Evolutionary conservation across 2,113 vertebrate species (phyloP), one percentile per base, ranked within the genome.

Genomic region (Semicossyphus pulcher): DNA sequence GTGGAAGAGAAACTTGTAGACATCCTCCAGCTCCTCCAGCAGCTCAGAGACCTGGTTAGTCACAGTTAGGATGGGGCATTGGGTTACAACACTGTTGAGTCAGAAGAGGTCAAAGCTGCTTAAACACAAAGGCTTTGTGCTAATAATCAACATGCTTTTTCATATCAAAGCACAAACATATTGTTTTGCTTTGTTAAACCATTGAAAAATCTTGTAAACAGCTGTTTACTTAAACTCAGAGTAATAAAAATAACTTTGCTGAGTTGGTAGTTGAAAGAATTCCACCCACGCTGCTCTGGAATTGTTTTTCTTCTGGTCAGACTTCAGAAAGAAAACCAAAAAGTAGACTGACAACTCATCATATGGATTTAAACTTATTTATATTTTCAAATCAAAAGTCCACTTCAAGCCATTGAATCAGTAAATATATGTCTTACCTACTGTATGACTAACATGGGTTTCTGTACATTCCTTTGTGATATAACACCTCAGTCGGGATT

Each of bases 1-100:
- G 94, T 98, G 80, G 96, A 97, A 73, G 96, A 98, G 85, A 98
- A 97, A 85, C 94, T 98, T 18, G 73, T 94, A 88, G 96, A 97
- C 53, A 95, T 97, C 57, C 91, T 98, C 39, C 95, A 95, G 81
- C 94, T 99, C 5, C 95, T 98, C 37, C 95, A 95, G 48, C 94
- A 96, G 51, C 95, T 98, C 71, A 89, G 93, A 76, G 94, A 95
- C 81, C 89, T 97, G 95, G 97, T 99, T 81, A 88, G 93, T 89
- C 7, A 47, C 16, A 52, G n/a, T 29, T 4, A 3, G n/a, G n/a
- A n/a, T 14, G 16, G 23, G 7, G 15, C 20, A 14, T n/a, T n/a
- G 42, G 0, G 2, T 2, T 8, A 48, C 48, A 14, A 3, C 34
- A 23, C 41, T 11, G 9, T 6, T 26, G 10, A 52, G 51, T 26